A percentile compares a stretch with the other conserved stretches of the same genome.
These are phyloP conservation scores for Ochlodes sylvanus DNA, from an alignment of 2,888 invertebrate species.

Conservation along the genomic window DNA sequence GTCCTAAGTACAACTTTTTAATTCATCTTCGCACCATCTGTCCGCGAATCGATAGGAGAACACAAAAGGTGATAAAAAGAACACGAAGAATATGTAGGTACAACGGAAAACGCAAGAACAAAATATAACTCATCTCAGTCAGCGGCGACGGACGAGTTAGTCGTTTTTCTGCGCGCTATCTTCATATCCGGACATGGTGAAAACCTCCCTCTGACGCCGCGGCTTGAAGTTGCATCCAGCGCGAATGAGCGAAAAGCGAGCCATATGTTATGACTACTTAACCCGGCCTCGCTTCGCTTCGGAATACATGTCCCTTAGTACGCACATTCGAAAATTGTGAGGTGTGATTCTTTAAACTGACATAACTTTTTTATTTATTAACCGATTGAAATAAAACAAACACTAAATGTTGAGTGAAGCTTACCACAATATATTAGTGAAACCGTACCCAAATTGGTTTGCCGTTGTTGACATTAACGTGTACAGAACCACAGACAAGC, in stretches of 20 bases:
- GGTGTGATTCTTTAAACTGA: too few relatives aligned
- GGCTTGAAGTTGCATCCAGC: constrained; percentile 7
- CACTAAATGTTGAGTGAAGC: too few relatives aligned
- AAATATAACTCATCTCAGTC: constrained; percentile 62
- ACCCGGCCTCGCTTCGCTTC: too few relatives aligned
- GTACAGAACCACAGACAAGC: too few relatives aligned
- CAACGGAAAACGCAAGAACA: constrained; percentile 64
- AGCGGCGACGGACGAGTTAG: constrained; percentile 53
- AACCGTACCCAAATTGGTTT: too few relatives aligned
- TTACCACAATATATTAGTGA: too few relatives aligned
- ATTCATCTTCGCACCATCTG: constrained; percentile 11
- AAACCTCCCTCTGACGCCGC: constrained; percentile 24
- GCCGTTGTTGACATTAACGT: too few relatives aligned
- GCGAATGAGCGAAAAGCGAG: background rate
- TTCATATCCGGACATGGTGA: constrained; percentile 73
- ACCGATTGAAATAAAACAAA: too few relatives aligned
- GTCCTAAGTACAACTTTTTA: background rate
- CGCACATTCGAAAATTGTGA: too few relatives aligned
- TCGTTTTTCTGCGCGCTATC: constrained; percentile 78
- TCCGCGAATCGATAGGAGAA: constrained; percentile 61
- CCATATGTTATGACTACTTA: too few relatives aligned
- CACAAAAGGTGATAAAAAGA: constrained; percentile 65
- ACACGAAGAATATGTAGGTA: constrained; percentile 57
- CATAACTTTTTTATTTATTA: too few relatives aligned
- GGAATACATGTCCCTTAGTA: too few relatives aligned